phyloP scores from a whole-genome alignment of 2,888 invertebrate genomes.

The Rhingia rostrata region DNA sequence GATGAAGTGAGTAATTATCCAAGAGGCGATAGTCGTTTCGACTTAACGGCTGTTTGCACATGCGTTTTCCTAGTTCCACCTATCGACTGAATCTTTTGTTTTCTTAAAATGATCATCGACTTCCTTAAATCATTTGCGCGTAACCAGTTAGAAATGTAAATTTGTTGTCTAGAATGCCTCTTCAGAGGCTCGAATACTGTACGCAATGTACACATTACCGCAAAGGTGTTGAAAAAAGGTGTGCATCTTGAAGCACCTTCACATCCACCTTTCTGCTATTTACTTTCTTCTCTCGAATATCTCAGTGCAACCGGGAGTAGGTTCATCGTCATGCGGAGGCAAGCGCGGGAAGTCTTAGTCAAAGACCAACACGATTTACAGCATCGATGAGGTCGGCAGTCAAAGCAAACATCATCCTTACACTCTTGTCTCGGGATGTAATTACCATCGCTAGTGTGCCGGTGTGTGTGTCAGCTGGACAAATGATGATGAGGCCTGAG shows the following conservation, averaged over 20 bases:
- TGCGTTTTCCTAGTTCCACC: not conserved
- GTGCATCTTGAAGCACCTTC: conserved; percentile 50
- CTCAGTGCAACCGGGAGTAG: conserved; percentile 13
- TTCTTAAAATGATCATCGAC: conserved; percentile 20
- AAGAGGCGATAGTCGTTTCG: conserved; percentile 31
- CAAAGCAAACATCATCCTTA: conserved; percentile 70
- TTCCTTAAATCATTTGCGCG: conserved; percentile 41
- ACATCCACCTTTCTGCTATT: conserved; percentile 38
- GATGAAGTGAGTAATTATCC: conserved; percentile 61
- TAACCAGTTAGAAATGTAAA: conserved; percentile 64
- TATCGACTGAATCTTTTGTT: conserved; percentile 15
- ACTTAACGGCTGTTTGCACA: conserved; percentile 14
- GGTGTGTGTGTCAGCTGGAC: conserved; percentile 33
- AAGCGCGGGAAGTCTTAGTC: conserved; percentile 29
- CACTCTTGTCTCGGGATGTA: conserved; percentile 57
- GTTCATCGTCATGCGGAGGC: not conserved
- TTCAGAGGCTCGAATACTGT: conserved; percentile 55
- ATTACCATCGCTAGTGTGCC: conserved; percentile 51
- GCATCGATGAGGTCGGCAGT: conserved; percentile 72
- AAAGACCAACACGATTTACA: conserved; percentile 71
- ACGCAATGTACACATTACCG: conserved; percentile 44
- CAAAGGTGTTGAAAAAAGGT: conserved; percentile 66
- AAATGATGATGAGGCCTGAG: conserved; percentile 71
- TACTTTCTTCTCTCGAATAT: conserved; percentile 39
- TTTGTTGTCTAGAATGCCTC: conserved; percentile 63